Percentiles rank a stretch among this genome's conserved stretches.
phyloP scores from a whole-genome alignment of 2,113 vertebrate genomes.

The Zapus hudsonius region DNA sequence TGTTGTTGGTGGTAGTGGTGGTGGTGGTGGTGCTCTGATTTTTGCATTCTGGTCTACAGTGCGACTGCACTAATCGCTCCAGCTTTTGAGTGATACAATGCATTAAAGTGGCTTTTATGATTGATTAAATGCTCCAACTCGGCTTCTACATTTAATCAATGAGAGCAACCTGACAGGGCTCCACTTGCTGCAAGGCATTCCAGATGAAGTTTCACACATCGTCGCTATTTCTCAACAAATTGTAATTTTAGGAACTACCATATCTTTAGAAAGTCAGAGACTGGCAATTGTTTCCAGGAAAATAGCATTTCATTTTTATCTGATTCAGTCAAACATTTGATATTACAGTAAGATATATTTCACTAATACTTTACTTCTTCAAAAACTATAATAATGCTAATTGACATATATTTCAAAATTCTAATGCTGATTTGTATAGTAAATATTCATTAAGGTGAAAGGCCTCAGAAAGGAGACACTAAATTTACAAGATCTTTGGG shows the following conservation, averaged over 20 bases:
- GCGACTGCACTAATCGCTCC: conserved; percentile 61
- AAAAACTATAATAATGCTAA: conserved; percentile 15
- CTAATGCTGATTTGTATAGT: background rate
- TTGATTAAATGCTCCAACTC: conserved; percentile 76
- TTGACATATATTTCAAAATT: conserved; percentile 16
- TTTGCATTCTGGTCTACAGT: conserved; percentile 61
- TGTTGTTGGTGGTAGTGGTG: too few relatives aligned
- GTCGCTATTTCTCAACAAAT: conserved; percentile 31
- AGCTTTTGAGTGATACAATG: conserved; percentile 62
- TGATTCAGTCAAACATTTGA: conserved; percentile 1
- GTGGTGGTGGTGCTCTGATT: background rate
- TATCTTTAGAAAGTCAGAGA: conserved; percentile 26
- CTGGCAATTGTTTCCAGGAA: conserved; percentile 44
- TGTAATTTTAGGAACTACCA: conserved; percentile 33
- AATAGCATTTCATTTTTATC: conserved; percentile 15
- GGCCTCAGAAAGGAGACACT: background rate
- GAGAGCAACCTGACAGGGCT: conserved; percentile 40
- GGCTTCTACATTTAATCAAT: conserved; percentile 78
- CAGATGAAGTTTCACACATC: conserved; percentile 50
- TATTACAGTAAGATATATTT: conserved; percentile 9
- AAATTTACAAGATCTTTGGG: background rate
- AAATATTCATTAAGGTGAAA: conserved; percentile 1
- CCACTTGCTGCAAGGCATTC: conserved; percentile 37
- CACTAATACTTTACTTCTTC: background rate
- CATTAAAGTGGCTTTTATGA: conserved; percentile 75